Base-by-base conservation (phyloP, 2,797 vertebrate genomes). In the Sebastes diploproa region DNA sequence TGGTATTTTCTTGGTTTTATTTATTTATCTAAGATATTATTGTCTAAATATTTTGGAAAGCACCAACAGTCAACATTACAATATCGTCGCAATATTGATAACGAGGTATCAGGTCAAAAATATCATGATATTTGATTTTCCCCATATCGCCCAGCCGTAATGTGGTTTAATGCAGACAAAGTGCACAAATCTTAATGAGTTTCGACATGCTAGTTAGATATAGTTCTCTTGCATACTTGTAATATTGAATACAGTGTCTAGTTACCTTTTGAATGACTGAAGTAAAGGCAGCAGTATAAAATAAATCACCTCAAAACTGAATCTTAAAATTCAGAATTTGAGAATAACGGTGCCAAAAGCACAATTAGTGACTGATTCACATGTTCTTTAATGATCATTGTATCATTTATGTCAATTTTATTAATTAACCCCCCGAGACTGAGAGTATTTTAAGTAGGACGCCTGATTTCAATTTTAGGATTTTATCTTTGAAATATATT, bases 371-470 rank as follows among this genome's bases (percentile, higher is more conserved):
- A 69, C 7, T 18, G 6, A n/a, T 63, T 74, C 22, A 68, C 2
- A 27, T 59, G 8, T 27, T 36, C 22, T 56, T 42, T 64, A 8
- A 46, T 27, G 2, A 38, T 22, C 25, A 75, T 50, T 20, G 14
- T 66, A 25, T 36, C 25, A 23, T 22, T 54, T 16, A 12, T 69
- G 68, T 68, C 67, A 50, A 2, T 30, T 32, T n/a, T 25, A 46
- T 61, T 32, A 5, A 30, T 59, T 56, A 20, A 65, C 30, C 38
- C 38, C 22, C 6, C 1, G 16, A 69, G 36, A 64, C 22, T 65
- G 14, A 34, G 46, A 75, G 8, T 68, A 25, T 72, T 81, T 80
- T 79, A 2, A 72, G 46, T 20, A 64, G 18, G 79, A n/a, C 54
- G 63, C 18, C 10, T 34, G 16, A 65, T 61, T 59, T 34, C 1